Evolutionary conservation across 2,113 vertebrate genomes (phyloP).

Genomic region (Tetrax tetrax): DNA sequence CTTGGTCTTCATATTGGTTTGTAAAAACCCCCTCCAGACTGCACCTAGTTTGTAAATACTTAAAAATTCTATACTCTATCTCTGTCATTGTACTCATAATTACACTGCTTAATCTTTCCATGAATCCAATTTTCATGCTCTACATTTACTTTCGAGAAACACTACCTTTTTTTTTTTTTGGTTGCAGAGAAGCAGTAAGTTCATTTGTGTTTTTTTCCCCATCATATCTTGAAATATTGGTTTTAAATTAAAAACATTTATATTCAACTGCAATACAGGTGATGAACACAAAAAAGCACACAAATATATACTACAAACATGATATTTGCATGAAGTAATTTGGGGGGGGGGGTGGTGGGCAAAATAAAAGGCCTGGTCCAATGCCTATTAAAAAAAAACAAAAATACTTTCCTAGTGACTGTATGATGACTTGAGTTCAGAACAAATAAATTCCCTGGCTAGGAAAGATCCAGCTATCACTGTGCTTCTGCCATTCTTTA

Average conservation of each 20-base stretch:
- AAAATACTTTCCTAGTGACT: neutral
- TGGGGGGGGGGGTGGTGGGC: too few relatives aligned
- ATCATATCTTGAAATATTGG: accelerated
- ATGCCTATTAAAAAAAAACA: neutral
- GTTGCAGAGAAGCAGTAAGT: neutral
- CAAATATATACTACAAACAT: neutral
- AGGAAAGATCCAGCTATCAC: neutral
- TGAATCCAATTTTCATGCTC: neutral
- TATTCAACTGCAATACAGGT: neutral
- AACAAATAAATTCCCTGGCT: neutral
- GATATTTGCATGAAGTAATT: neutral
- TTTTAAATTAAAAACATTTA: neutral
- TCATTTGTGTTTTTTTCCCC: neutral
- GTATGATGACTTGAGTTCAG: neutral
- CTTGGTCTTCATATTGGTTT: neutral
- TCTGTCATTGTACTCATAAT: neutral
- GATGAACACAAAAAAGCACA: neutral
- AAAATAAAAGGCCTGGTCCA: neutral
- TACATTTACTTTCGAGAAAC: neutral
- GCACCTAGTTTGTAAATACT: neutral
- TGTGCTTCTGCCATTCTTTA: neutral
- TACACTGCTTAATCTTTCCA: neutral
- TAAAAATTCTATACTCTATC: neutral
- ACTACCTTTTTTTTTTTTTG: neutral
- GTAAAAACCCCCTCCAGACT: neutral